Conservation (phyloP, 2,113 vertebrate genomes). For the Elephas maximus region DNA sequence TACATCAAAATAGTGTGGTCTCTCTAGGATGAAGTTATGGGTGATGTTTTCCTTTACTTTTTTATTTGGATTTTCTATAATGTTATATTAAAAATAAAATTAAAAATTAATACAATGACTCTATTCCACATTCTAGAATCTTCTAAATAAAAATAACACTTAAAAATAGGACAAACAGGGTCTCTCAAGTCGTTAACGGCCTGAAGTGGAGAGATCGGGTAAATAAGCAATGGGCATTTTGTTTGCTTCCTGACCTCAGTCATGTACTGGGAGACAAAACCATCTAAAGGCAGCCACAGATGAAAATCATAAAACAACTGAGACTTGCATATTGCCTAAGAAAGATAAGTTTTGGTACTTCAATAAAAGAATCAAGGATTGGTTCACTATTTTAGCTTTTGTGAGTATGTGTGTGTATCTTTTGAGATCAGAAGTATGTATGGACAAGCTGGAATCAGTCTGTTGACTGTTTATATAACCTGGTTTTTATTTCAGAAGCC, state of each 20-base stretch:
- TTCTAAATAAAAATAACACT: slow-evolving; percentile 3
- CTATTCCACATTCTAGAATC: slow-evolving; percentile 23
- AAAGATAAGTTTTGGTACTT: not conserved
- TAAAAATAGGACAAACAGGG: not conserved
- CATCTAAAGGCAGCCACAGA: not conserved
- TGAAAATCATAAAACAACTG: not conserved
- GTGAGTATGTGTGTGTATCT: not conserved
- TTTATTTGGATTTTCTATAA: not conserved
- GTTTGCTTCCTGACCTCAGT: not conserved
- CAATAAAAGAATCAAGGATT: not conserved
- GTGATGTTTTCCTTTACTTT: not conserved
- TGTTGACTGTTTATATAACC: not conserved
- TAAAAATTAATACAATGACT: not conserved
- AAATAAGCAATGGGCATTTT: not conserved
- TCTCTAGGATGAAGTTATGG: not conserved
- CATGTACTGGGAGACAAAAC: not conserved
- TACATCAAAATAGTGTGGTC: not conserved
- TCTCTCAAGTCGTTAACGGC: not conserved
- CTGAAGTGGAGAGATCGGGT: not conserved
- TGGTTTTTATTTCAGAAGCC: slow-evolving; percentile 10
- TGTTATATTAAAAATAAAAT: slow-evolving; percentile 33
- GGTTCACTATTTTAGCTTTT: not conserved
- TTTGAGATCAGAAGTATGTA: not conserved
- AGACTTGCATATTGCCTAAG: not conserved
- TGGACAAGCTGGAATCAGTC: not conserved